A percentile compares a stretch with the other conserved stretches of the same genome.
These are phyloP conservation scores for Meleagris gallopavo DNA, from an alignment of 2,113 vertebrate species.

Conservation along the genomic window DNA sequence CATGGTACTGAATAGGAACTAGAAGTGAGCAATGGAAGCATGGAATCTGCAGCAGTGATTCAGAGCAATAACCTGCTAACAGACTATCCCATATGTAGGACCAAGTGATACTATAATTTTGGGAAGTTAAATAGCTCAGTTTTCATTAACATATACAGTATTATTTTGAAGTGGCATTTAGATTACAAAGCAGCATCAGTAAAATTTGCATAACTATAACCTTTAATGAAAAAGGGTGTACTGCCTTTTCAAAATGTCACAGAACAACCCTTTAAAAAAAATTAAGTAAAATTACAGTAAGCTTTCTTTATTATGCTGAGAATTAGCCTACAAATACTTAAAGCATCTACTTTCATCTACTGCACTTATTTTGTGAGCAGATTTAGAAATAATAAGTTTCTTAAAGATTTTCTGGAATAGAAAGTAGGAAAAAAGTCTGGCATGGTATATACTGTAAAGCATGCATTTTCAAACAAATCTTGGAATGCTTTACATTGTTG, in stretches of 20 bases:
- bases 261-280: background rate
- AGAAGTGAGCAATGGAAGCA: background rate
- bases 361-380: background rate
- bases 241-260: constrained; percentile 36
- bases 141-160: background rate
- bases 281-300: background rate
- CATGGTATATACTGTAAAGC: constrained; percentile 23
- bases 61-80: background rate
- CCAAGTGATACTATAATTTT: background rate
- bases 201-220: constrained; percentile 22
- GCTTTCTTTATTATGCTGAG: background rate
- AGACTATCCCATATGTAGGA: background rate
- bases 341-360: background rate
- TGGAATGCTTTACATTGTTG: constrained; percentile 35
- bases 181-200: background rate
- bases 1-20: background rate
- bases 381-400: background rate
- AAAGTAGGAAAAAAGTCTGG: background rate
- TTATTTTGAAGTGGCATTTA: constrained; percentile 22
- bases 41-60: background rate
- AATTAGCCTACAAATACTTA: background rate
- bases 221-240: background rate
- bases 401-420: background rate
- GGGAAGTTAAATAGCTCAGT: background rate
- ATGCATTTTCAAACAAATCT: constrained; percentile 31